phyloP scores from a whole-genome alignment of 1,140 invertebrate species.

The Meloidogyne floridensis region DNA sequence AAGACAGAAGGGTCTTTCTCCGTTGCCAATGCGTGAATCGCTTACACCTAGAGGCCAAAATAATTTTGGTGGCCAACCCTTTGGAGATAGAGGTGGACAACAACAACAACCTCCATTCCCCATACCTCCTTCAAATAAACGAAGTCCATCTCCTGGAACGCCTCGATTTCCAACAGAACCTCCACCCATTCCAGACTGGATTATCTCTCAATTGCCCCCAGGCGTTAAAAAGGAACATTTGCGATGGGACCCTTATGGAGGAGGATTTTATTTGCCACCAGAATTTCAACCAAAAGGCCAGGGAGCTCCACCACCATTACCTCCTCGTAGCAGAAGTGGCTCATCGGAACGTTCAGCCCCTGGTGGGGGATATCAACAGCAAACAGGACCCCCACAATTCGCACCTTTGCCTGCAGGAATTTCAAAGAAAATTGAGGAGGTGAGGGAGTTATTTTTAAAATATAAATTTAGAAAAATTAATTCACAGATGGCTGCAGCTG shows the following conservation, averaged over 20 bases:
- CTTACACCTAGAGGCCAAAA: neutral
- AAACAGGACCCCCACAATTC: constrained; percentile 8
- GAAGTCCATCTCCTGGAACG: constrained; percentile 14
- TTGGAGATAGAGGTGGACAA: neutral
- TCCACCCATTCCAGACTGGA: constrained; percentile 34
- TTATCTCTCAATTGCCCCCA: constrained; percentile 39
- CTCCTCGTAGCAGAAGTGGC: constrained; percentile 24
- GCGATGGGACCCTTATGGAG: constrained; percentile 26
- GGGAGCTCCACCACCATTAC: constrained; percentile 2
- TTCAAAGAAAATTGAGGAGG: constrained; percentile 25
- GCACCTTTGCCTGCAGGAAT: constrained; percentile 24
- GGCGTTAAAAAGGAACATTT: constrained; percentile 39
- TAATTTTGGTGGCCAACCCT: neutral
- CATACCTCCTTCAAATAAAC: neutral
- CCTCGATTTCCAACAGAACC: constrained; percentile 7
- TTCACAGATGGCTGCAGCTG: constrained; percentile 5
- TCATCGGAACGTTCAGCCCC: constrained; percentile 10
- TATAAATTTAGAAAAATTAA: neutral
- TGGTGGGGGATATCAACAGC: constrained; percentile 16
- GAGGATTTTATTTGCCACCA: constrained; percentile 26
- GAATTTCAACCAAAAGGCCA: constrained; percentile 19
- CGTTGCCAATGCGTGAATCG: constrained; percentile 8
- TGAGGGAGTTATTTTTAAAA: constrained; percentile 2
- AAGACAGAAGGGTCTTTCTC: constrained; percentile 1
- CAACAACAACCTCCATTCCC: neutral